Base-by-base conservation (phyloP, 2,888 invertebrate genomes). In the Mesorhabditis belari region DNA sequence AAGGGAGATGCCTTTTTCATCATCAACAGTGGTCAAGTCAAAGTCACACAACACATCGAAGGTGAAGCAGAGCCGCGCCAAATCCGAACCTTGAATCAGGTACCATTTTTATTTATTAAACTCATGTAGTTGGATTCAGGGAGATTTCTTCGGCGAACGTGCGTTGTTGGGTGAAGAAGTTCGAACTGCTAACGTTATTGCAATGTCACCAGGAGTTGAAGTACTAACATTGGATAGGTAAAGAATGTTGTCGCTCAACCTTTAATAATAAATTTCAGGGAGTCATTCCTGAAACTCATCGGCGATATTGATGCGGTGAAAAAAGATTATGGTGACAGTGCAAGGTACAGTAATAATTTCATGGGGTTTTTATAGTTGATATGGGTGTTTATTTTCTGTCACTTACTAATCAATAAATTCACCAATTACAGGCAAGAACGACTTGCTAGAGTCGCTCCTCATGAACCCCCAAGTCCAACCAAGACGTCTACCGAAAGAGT, bases 141-240 rank as follows among this genome's bases (percentile, higher is more conserved):
- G 92, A 0, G 87, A 90, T 65, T 92, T 89, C 82, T 92, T 92
- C 81, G 92, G 92, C 0, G 92, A 92, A 79, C 88, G 90, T 78
- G 92, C 92, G 0, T 84, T 92, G 29, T 83, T 90, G 56, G 88
- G 89, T 79, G 90, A 91, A 71, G 91, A 91, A 80, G 84, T 85
- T 52, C 85, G 94, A 29, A 89, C 92, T 56, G 94, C 94, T 5
- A 92, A 90, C 67, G 90, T 92, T 23, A 90, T 90, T 53, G 93
- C 93, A 0, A 86, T 90, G 77, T 88, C 57, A 87, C 92, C 24
- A 87, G 91, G 64, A 87, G 91, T 58, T 87, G 93, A 84, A 71
- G 93, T 93, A 75, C 86, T 93, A 23, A 90, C 90, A 0, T 84
- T 94, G 23, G 90, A 91, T 72, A 85, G 90, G 84, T 60, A n/a